Evolutionary conservation across 2,113 vertebrate species (phyloP).

Genomic region (Oreochromis spilurus): DNA sequence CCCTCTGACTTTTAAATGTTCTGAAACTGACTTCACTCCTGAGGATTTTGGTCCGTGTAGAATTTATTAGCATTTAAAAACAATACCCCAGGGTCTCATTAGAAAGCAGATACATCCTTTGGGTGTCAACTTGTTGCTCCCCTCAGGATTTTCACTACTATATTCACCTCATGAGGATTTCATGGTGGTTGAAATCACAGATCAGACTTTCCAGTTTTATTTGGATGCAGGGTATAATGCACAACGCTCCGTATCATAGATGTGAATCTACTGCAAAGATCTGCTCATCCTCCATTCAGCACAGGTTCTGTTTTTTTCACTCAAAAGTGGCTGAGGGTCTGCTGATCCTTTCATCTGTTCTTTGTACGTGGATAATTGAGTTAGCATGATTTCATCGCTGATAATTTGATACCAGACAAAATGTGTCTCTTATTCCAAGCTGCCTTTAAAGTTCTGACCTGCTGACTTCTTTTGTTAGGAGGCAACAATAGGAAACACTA

Average conservation of each 20-base stretch:
- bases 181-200: neutral
- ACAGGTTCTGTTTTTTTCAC: neutral
- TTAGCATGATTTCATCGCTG: neutral
- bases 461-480: neutral
- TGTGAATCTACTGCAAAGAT: neutral
- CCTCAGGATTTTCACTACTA: neutral
- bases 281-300: neutral
- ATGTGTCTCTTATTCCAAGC: neutral
- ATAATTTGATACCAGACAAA: neutral
- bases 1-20: neutral
- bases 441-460: neutral
- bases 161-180: neutral
- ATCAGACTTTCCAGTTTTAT: rapidly evolving
- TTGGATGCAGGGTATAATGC: neutral
- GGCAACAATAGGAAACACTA: neutral
- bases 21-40: neutral
- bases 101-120: neutral
- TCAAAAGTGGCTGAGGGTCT: neutral
- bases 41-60: neutral
- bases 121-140: neutral
- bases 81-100: constrained; percentile 14
- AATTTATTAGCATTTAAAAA: neutral
- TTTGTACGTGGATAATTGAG: neutral
- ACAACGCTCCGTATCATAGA: neutral
- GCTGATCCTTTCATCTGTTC: neutral